Evolutionary conservation across 2,888 invertebrate genomes (phyloP).

Genomic region (Yponomeuta plumbellus): DNA sequence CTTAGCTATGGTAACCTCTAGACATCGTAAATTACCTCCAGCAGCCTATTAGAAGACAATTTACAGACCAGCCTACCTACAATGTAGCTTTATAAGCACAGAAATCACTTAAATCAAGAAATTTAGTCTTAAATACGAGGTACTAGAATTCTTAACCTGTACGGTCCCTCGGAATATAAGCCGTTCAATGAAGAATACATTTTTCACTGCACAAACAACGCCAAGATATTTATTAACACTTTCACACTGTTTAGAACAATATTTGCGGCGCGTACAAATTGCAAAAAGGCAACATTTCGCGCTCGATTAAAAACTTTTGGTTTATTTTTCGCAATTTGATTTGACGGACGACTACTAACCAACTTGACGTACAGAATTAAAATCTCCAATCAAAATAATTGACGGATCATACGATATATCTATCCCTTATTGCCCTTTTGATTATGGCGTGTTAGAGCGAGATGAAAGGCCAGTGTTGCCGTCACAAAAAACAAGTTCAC

Average conservation of each 20-base stretch:
- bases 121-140: neutral
- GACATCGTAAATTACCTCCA: neutral
- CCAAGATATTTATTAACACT: conserved; percentile 33
- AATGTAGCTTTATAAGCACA: neutral
- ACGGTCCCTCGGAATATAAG: conserved; percentile 56
- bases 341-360: conserved; percentile 36
- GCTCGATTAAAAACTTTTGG: conserved; percentile 27
- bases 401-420: conserved; percentile 66
- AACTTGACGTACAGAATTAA: conserved; percentile 43
- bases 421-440: conserved; percentile 34
- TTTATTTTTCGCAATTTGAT: neutral
- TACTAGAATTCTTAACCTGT: conserved; percentile 53
- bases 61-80: neutral
- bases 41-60: neutral
- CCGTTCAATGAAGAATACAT: conserved; percentile 67
- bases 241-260: conserved; percentile 27
- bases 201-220: conserved; percentile 32
- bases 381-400: conserved; percentile 44
- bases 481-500: conserved; percentile 21
- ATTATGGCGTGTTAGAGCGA: conserved; percentile 32
- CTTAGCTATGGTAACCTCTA: neutral
- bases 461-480: conserved; percentile 29
- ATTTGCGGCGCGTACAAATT: conserved; percentile 30
- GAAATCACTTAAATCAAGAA: neutral
- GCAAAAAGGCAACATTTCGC: conserved; percentile 44